Evolutionary conservation across 2,113 vertebrate species (phyloP), one percentile per base, ranked within the genome.

Genomic region (Phodopus roborovskii): DNA sequence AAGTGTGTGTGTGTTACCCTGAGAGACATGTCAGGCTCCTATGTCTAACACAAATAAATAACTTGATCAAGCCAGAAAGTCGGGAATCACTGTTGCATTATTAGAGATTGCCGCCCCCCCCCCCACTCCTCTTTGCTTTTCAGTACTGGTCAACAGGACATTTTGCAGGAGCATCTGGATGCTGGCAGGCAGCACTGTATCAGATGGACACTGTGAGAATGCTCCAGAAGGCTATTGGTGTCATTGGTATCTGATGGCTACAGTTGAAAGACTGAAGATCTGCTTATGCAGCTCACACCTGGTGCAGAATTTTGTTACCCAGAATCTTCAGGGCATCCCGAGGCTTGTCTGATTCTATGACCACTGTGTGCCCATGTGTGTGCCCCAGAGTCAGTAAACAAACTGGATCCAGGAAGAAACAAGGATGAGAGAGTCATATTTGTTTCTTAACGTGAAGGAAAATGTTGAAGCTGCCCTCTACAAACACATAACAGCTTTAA

Each of bases 81-180:
- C 88, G 92, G 79, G 4, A 73, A 90, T 20, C 58, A 97, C 85
- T 93, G 75, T 81, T 96, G 93, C 92, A 88, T 94, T 81, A 87
- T 94, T 85, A 70, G 92, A 88, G 88, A 96, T 19, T 94, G 90
- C 11, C 2, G 11, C 53, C 53, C 8, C 4, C 11, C 2, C 53
- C 53, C 53, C 8, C 4, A 4, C 13, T 12, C 10, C 13, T 12
- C 1, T 56, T 97, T 94, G 78, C 78, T 94, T 92, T 95, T 90
- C 77, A 71, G 85, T 71, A 36, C 15, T 62, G 28, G 1, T 92
- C 94, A 96, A 73, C 68, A 88, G 88, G 88, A 85, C 56, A 71
- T 81, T 95, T 74, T 94, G 50, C 33, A 78, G 60, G 86, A 79
- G 77, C 68, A 19, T 82, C 95, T 81, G 88, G 81, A 91, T 84